These are phyloP conservation scores for Nematolebias whitei DNA, from an alignment of 2,113 vertebrate species.

Conservation along the genomic window DNA sequence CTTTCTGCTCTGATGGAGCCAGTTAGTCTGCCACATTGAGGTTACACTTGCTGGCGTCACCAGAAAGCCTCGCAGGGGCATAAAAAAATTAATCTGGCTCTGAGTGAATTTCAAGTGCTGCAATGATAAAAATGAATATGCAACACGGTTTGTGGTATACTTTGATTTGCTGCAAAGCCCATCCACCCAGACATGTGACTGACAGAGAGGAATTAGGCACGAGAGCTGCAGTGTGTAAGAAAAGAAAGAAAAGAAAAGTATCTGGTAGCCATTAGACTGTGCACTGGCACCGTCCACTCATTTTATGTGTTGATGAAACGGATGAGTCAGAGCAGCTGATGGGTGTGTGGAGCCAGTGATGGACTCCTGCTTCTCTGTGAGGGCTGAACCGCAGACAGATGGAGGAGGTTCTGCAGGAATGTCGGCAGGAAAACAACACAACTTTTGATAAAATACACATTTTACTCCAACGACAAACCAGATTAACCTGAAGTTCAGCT, in stretches of 20 bases:
- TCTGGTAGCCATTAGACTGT: slow-evolving; percentile 17
- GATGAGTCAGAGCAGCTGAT: slow-evolving; percentile 49
- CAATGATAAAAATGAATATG: background rate
- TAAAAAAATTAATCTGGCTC: background rate
- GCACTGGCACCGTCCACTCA: slow-evolving; percentile 1
- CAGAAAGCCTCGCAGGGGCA: background rate
- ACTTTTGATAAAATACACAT: background rate
- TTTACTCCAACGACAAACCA: too few species aligned
- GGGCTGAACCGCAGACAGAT: slow-evolving; percentile 21
- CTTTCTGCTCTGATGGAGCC: background rate
- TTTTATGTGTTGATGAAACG: slow-evolving; percentile 32
- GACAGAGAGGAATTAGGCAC: slow-evolving; percentile 1
- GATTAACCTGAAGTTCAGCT: too few species aligned
- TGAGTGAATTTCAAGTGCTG: background rate
- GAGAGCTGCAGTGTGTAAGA: background rate
- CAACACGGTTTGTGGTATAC: background rate
- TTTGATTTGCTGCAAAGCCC: slow-evolving; percentile 9
- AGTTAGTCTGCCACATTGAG: slow-evolving; percentile 19
- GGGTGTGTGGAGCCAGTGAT: slow-evolving; percentile 17
- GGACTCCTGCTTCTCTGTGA: slow-evolving; percentile 6
- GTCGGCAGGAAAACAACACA: background rate
- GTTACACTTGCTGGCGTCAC: slow-evolving; percentile 2
- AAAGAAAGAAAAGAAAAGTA: background rate
- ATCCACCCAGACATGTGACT: slow-evolving; percentile 13
- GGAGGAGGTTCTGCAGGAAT: background rate